Conservation (phyloP, 2,797 vertebrate species). For the Thalassophryne amazonica region DNA sequence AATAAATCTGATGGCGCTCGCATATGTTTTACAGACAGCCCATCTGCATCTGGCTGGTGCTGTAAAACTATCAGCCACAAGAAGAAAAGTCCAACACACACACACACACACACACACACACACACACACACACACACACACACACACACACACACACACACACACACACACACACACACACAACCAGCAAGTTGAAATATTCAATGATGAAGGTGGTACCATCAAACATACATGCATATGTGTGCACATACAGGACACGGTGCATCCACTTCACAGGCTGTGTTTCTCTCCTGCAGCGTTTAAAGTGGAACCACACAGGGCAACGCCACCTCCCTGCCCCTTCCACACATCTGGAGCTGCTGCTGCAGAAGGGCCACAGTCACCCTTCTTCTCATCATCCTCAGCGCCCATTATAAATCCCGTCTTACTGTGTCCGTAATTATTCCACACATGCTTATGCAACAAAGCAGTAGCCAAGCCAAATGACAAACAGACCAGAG, state of each 20-base stretch:
- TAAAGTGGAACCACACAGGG: constrained; percentile 63
- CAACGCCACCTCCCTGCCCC: constrained; percentile 15
- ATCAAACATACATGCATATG: constrained; percentile 12
- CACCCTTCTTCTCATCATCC: constrained; percentile 39
- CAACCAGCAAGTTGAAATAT: constrained; percentile 44
- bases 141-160: constrained; percentile 19
- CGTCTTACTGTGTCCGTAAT: constrained; percentile 71
- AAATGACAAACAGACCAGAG: constrained; percentile 80
- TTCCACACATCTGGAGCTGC: constrained; percentile 63
- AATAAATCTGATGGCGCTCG: constrained; percentile 49
- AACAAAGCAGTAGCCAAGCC: constrained; percentile 79
- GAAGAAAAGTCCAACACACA: constrained; percentile 41
- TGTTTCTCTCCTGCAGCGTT: constrained; percentile 61
- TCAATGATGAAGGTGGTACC: constrained; percentile 46
- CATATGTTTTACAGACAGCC: constrained; percentile 62
- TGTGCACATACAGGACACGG: constrained; percentile 25
- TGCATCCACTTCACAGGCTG: constrained; percentile 47
- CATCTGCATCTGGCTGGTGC: constrained; percentile 45
- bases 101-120: constrained; percentile 38
- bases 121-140: constrained; percentile 9
- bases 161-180: not conserved
- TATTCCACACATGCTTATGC: constrained; percentile 70
- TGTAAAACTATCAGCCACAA: constrained; percentile 44
- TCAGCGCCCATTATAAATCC: constrained; percentile 63
- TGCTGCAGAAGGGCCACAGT: constrained; percentile 34